Evolutionary conservation across 2,888 invertebrate genomes (phyloP), one percentile per base, ranked within the genome.

Genomic region (Pollenia labialis): DNA sequence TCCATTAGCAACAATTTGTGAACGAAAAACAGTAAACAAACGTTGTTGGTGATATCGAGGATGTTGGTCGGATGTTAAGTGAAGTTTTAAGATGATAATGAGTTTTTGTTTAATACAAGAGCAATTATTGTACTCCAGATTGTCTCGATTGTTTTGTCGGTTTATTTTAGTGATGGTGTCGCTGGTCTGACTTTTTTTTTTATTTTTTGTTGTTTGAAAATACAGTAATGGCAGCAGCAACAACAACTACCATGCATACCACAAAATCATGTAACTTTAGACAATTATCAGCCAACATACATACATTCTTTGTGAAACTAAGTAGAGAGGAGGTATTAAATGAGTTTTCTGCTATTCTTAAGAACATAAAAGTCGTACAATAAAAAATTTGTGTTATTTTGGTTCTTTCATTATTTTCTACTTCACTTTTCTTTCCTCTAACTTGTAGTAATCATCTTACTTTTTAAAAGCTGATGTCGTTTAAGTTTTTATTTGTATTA

Each of bases 251-350:
- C 11, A 44, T 14, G 75, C 60, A 75, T 85, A 54, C 85, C 80
- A 75, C 75, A 80, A 85, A 75, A 64, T 76, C 76, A 42, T 81
- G 76, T 81, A 85, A 81, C 76, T 85, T 81, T 85, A 81, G 58
- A 81, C 69, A 81, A 80, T 80, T 85, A 83, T 79, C 32, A 69
- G 18, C 64, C 68, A 74, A 56, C 40, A 54, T 40, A 71, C 14
- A 52, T 42, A 11, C 14, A 16, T 56, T 44, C 81, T 56, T 62
- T 81, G 14, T 50, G 16, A 62, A 75, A 75, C 50, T 42, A 18
- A 50, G 40, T 14, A 8, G 7, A 48, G 42, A 48, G 12, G 44
- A 60, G 84, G 60, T 68, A 71, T 76, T 72, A 60, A 81, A 72
- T 58, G 44, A 54, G 40, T 74, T 62, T 54, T 44, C n/a, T 56